Evolutionary conservation across 1,140 invertebrate species (phyloP), one percentile per base, ranked within the genome.

Genomic region (Rhizoglyphus robini): DNA sequence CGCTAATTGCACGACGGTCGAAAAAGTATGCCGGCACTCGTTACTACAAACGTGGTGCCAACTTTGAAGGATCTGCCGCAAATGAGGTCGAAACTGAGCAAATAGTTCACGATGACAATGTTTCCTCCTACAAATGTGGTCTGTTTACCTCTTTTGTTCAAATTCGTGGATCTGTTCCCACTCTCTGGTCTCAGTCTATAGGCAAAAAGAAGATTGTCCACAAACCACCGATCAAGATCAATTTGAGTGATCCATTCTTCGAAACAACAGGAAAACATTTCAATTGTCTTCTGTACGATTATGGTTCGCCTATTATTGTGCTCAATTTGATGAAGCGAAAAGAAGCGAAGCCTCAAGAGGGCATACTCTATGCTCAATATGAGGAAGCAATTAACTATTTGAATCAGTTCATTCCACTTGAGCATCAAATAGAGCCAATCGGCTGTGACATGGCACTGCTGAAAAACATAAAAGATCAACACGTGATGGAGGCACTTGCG

Each of bases 41-140:
- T 71, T 98, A 96, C 78, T 76, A 97, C 0, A 99, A 99, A 78
- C 81, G 95, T 69, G 95, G 95, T 29, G 86, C 91, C 2, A 97
- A 96, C 79, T 87, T 84, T 76, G 82, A 90, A 82, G 95, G 95
- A 47, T 88, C 95, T 79, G 93, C 96, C 4, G 95, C 93, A 0
- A 99, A 99, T 79, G 94, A 98, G 81, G 93, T 99, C 8, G 95
- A 98, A 82, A 97, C 94, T 0, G 95, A 99, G 76, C 95, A 99
- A 78, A 94, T 98, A 71, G 88, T 96, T 3, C 85, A 88, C 75
- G 90, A 96, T 78, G 86, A 87, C 25, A 84, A 86, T 49, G 81
- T 88, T 1, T 87, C 87, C 27, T 29, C 20, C 13, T 67, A 89
- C 67, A 79, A 81, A 63, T 77, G 81, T 68, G 86, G 86, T 63